phyloP scores from a whole-genome alignment of 2,797 vertebrate genomes.

The Cyprinodon diabolis region DNA sequence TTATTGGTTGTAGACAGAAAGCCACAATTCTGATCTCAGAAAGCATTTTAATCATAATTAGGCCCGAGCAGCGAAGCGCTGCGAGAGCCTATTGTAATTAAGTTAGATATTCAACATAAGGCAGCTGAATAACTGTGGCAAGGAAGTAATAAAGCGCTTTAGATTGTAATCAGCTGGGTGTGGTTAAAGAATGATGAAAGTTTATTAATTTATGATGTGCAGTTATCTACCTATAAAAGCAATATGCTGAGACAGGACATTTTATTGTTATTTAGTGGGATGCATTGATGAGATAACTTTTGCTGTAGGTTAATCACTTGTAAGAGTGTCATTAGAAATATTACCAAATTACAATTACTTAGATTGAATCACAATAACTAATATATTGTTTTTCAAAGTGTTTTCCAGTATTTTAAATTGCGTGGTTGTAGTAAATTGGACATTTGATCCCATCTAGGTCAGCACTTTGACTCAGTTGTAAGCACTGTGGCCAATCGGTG shows the following conservation, averaged over 20 bases:
- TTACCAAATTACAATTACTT: not conserved
- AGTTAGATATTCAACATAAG: not conserved
- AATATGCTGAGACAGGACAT: not conserved
- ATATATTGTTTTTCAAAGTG: not conserved
- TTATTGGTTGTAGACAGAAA: not conserved
- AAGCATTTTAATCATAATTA: not conserved
- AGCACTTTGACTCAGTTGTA: not conserved
- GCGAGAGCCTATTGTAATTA: not conserved
- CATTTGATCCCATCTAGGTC: not conserved
- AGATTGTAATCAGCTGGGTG: not conserved
- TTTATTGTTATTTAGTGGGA: not conserved
- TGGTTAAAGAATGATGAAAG: conserved; percentile 1
- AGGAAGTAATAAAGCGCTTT: not conserved
- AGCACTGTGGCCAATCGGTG: not conserved
- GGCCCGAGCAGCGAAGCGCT: no score
- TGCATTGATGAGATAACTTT: not conserved
- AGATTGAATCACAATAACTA: not conserved
- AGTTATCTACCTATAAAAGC: not conserved
- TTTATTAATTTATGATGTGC: not conserved
- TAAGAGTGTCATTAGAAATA: not conserved
- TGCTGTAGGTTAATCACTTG: not conserved
- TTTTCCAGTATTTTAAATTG: not conserved
- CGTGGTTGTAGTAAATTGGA: not conserved
- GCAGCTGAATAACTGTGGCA: not conserved
- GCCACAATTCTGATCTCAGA: not conserved